A percentile compares a stretch with the other conserved stretches of the same genome.
phyloP scores from a whole-genome alignment of 2,888 invertebrate species.

The Eutolmus rufibarbis region DNA sequence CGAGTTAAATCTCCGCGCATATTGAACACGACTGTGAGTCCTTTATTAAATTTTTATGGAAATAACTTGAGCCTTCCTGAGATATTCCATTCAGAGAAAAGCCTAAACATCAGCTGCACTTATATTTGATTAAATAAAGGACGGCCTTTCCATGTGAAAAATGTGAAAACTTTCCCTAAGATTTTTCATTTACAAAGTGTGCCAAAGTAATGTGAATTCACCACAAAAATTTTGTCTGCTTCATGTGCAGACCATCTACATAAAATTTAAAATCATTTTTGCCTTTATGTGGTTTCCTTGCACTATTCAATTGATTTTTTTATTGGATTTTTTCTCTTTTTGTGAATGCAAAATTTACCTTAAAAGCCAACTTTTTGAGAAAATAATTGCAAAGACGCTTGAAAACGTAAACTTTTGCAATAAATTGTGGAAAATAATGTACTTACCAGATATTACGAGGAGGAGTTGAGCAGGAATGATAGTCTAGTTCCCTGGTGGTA shows the following conservation, averaged over 20 bases:
- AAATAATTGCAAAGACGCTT: neutral
- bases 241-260: neutral
- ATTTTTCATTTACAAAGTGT: neutral
- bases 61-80: neutral
- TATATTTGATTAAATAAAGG: neutral
- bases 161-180: neutral
- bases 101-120: neutral
- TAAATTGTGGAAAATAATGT: neutral
- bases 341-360: neutral
- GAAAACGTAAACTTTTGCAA: neutral
- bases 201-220: neutral
- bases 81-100: neutral
- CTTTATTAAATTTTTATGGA: neutral
- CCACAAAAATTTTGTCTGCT: neutral
- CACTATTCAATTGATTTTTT: neutral
- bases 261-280: neutral
- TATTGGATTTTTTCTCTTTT: neutral
- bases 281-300: neutral
- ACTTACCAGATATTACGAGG: neutral
- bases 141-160: neutral
- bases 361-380: neutral
- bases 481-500: neutral
- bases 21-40: neutral
- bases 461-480: neutral
- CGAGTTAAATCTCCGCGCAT: neutral